Percentiles rank a stretch among this genome's conserved stretches.
These are phyloP conservation scores for Peromyscus leucopus DNA, from an alignment of 2,113 vertebrate species.

Conservation along the genomic window DNA sequence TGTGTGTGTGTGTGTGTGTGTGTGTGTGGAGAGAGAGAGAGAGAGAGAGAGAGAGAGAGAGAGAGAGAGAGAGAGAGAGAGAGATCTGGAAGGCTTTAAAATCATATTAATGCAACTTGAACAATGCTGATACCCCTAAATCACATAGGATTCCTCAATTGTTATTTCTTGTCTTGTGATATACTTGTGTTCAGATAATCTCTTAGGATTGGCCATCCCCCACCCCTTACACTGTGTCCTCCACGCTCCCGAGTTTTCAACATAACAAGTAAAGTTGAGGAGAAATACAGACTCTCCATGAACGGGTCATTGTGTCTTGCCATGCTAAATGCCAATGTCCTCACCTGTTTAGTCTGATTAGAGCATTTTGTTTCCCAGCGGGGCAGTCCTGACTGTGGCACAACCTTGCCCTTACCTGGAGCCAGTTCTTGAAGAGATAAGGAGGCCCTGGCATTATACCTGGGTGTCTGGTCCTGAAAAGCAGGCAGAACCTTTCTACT, in stretches of 20 bases:
- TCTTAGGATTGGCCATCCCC: not conserved
- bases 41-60: too few species aligned
- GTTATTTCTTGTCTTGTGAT: not conserved
- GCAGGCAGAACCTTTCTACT: not conserved
- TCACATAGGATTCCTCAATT: not conserved
- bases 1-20: not conserved
- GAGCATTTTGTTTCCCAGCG: not conserved
- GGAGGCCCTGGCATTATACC: not conserved
- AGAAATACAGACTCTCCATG: not conserved
- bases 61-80: too few species aligned
- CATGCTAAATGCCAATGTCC: not conserved
- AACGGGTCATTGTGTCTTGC: not conserved
- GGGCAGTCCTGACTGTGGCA: not conserved
- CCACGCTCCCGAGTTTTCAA: not conserved
- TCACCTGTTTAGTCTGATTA: not conserved
- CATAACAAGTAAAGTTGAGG: not conserved
- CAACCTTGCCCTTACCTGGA: not conserved
- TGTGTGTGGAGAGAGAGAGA: not conserved
- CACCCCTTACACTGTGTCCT: not conserved
- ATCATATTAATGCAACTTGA: not conserved
- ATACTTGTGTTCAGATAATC: not conserved
- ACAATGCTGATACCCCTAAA: not conserved
- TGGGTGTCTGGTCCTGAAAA: constrained; percentile 12
- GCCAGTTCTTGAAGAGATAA: not conserved
- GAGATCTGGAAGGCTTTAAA: not conserved